These are phyloP conservation scores for Glossophaga mutica DNA, from an alignment of 2,797 vertebrate genomes.

Conservation along the genomic window DNA sequence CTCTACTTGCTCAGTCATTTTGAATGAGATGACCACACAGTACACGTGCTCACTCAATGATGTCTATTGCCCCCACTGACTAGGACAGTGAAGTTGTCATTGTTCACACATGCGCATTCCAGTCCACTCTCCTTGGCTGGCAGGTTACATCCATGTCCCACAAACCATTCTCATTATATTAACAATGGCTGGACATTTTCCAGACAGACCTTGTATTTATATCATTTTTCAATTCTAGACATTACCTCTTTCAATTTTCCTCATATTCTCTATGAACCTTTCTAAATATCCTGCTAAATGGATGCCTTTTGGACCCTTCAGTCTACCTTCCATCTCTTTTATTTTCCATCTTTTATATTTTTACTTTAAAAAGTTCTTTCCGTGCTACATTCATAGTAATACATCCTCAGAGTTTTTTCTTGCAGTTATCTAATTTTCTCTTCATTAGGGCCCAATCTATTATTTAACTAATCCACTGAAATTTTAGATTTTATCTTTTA, in stretches of 20 bases:
- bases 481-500: conserved; percentile 15
- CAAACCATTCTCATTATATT: too few species aligned
- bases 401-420: neutral
- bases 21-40: too few species aligned
- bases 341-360: neutral
- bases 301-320: neutral
- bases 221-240: neutral
- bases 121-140: too few species aligned
- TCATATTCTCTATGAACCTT: neutral
- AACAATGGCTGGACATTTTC: too few species aligned
- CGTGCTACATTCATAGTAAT: neutral
- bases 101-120: too few species aligned
- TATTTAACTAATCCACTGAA: neutral
- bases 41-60: too few species aligned
- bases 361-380: neutral
- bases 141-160: too few species aligned
- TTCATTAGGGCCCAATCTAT: neutral
- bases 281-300: neutral
- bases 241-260: neutral
- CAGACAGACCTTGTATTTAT: too few species aligned
- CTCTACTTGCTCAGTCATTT: too few species aligned
- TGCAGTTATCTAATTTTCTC: neutral
- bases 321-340: neutral
- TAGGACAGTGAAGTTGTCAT: too few species aligned
- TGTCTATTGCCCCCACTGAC: too few species aligned